Evolutionary conservation across 2,888 invertebrate species (phyloP).

Genomic region (Tetragnatha montana): DNA sequence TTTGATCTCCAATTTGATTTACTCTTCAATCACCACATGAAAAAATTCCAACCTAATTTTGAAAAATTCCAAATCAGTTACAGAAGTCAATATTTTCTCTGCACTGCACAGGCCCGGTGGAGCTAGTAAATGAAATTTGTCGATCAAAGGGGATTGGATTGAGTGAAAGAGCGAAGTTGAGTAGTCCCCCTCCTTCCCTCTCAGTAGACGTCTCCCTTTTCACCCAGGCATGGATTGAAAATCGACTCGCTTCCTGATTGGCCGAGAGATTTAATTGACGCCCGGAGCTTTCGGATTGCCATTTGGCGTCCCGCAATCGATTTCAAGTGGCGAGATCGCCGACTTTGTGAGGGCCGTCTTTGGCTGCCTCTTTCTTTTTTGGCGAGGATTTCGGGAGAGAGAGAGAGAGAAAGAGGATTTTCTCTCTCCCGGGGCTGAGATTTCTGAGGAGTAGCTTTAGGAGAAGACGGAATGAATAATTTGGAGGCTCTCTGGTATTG

Average conservation of each 20-base stretch:
- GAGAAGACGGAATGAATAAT: constrained; percentile 50
- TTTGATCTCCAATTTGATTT: background rate
- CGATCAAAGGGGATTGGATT: constrained; percentile 56
- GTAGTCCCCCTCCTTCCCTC: background rate
- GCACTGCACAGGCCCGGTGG: background rate
- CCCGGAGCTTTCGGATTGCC: constrained; percentile 67
- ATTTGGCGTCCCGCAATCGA: constrained; percentile 70
- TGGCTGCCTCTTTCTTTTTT: constrained; percentile 52
- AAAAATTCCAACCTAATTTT: background rate
- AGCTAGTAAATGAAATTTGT: constrained; percentile 47
- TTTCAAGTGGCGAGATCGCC: constrained; percentile 44
- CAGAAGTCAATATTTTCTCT: background rate
- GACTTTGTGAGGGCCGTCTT: constrained; percentile 37
- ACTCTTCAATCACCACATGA: background rate
- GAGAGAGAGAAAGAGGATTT: constrained; percentile 16
- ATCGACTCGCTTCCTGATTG: constrained; percentile 69
- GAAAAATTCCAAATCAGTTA: background rate
- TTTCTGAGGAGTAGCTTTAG: constrained; percentile 28
- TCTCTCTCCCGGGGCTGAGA: constrained; percentile 26
- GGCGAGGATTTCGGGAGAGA: constrained; percentile 16
- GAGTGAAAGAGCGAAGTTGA: constrained; percentile 13
- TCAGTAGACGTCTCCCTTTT: constrained; percentile 43
- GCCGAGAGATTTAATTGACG: constrained; percentile 69
- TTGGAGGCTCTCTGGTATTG: constrained; percentile 52
- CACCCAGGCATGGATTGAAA: constrained; percentile 69